phyloP scores from a whole-genome alignment of 2,797 vertebrate genomes.

The Chiloscyllium punctatum region DNA sequence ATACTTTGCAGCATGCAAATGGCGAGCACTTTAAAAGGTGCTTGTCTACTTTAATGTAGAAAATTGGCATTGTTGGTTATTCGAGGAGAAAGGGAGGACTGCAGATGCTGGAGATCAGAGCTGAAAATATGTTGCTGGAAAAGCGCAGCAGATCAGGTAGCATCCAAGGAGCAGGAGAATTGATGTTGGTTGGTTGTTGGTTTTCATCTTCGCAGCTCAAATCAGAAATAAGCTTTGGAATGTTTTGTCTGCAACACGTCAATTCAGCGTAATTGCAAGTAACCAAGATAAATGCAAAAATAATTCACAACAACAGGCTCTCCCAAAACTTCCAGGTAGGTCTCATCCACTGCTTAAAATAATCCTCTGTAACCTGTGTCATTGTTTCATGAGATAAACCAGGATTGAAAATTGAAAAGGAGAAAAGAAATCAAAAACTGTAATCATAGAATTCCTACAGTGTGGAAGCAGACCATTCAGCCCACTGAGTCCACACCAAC shows the following conservation, averaged over 20 bases:
- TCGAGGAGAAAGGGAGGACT: too few relatives aligned
- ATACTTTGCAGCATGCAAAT: not conserved
- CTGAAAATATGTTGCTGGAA: too few relatives aligned
- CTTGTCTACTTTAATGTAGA: slow-evolving; percentile 39
- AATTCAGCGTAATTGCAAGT: not conserved
- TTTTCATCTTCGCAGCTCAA: too few relatives aligned
- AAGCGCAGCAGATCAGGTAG: too few relatives aligned
- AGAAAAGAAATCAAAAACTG: too few relatives aligned
- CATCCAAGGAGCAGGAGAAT: too few relatives aligned
- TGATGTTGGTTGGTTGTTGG: too few relatives aligned
- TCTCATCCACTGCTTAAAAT: not conserved
- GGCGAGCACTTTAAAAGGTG: slow-evolving; percentile 18
- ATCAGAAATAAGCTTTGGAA: not conserved
- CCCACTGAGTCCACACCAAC: too few relatives aligned
- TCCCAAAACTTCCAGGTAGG: too few relatives aligned
- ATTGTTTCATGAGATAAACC: not conserved
- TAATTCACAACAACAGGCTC: not conserved
- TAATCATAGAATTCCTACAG: too few relatives aligned
- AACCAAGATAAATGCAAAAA: not conserved
- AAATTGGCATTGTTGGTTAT: not conserved
- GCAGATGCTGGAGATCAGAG: too few relatives aligned
- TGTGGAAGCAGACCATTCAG: too few relatives aligned
- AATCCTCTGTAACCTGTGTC: not conserved
- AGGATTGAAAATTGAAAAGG: not conserved
- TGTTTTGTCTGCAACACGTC: not conserved